Evolutionary conservation across 2,888 invertebrate genomes (phyloP), one percentile per base, ranked within the genome.

Genomic region (Plutella xylostella): DNA sequence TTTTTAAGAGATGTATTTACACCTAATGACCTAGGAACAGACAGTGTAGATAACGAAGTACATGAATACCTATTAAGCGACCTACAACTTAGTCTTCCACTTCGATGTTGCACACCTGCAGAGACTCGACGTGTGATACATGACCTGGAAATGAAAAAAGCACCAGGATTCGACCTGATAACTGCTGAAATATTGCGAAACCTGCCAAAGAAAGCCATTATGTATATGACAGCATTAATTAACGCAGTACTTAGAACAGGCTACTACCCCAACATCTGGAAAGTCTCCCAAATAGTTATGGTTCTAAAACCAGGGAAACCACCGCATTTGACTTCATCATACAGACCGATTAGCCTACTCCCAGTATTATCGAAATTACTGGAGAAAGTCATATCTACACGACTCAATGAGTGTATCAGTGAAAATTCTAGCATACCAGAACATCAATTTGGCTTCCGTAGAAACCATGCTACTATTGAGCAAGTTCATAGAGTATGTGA

Each of bases 91-190:
- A 25, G 25, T 11, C 25, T 22, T 6, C 48, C 46, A 2, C 30
- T 31, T 7, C 25, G 19, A 37, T 21, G 12, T 11, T 7, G 33
- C 1, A 43, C 43, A 21, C 22, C 19, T 6, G 9, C 14, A 35
- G 47, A 50, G 43, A n/a, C 46, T 14, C 4, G 12, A 7, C 17
- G 18, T 18, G n/a, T 11, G 14, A 41, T 47, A 7, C 28, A 17
- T 18, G 9, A 34, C 12, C 45, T 51, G 2, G 38, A 49, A 22
- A 7, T 33, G 25, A 53, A 50, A 28, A 54, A 53, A 37, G 51
- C 54, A 12, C 53, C 53, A 6, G 54, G 52, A 2, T 57, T 46
- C 34, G 34, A 15, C 7, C 34, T 34, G 1, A 34, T 9, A 34
- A 34, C 34, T 3, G 3, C 34, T 6, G 17, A 17, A 34, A 15